Percentiles rank a stretch among this genome's conserved stretches.
These are phyloP conservation scores for Hydropotes inermis DNA, from an alignment of 2,113 vertebrate species.

Conservation along the genomic window DNA sequence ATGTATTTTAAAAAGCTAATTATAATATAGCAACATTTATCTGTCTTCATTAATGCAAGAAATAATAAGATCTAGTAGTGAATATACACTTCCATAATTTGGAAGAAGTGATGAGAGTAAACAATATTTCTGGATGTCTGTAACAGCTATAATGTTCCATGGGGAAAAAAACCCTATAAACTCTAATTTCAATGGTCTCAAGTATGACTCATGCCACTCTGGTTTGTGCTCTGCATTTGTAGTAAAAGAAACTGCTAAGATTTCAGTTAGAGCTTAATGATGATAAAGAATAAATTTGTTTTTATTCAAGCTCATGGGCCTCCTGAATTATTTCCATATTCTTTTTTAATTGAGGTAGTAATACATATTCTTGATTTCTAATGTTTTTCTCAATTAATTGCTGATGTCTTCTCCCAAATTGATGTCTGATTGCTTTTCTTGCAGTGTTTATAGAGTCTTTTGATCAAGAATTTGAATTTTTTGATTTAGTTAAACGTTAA, in stretches of 20 bases:
- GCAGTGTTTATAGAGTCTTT: not conserved
- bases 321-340: not conserved
- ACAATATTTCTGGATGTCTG: not conserved
- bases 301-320: not conserved
- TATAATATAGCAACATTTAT: not conserved
- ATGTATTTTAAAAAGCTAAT: not conserved
- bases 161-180: not conserved
- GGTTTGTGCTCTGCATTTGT: not conserved
- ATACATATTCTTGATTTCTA: not conserved
- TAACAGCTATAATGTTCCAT: not conserved
- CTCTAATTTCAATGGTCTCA: not conserved
- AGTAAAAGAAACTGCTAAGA: not conserved
- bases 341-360: not conserved
- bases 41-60: not conserved
- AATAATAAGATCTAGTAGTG: not conserved
- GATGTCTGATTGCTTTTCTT: not conserved
- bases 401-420: not conserved
- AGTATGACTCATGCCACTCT: not conserved
- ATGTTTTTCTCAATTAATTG: conserved; percentile 13
- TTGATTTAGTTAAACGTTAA: not conserved
- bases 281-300: conserved; percentile 6
- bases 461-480: not conserved
- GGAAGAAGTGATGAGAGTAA: not conserved
- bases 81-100: not conserved
- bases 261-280: not conserved